Evolutionary conservation across 2,113 vertebrate species (phyloP), one percentile per base, ranked within the genome.

Genomic region (Mellivora capensis): DNA sequence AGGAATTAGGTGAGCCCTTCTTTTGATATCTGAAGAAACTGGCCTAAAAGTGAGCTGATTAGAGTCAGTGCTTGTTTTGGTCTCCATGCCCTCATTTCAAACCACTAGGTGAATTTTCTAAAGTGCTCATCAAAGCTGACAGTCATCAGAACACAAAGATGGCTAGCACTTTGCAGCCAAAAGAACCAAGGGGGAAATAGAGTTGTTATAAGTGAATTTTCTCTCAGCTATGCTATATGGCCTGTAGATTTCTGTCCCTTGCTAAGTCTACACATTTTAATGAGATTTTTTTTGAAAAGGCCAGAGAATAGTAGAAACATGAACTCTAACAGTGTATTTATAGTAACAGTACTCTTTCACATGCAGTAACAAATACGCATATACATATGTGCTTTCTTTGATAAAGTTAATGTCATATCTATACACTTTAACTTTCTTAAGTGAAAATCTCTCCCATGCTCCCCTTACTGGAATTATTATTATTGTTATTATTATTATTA

Each of bases 291-390:
- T 79, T 79, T 10, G 64, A 80, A 95, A 90, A 90, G 4, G 3
- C 15, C 64, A 10, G n/a, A 67, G 15, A 47, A 93, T 39, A 89
- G 69, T n/a, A 93, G 13, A 91, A 82, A 80, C 12, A 67, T 2
- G 14, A 82, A 18, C 37, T 84, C 34, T 83, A 82, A 8, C 2
- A 61, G 42, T 52, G 6, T 44, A 49, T 74, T 88, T 59, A 34
- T 10, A 95, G 5, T 82, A 87, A 96, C 52, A 25, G 21, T 18
- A 88, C n/a, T 87, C 29, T 47, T 44, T 47, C 21, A 79, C 61
- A 61, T n/a, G 3, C 79, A 86, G 71, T 67, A 39, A 44, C 7
- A 94, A 91, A 86, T 42, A 80, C 7, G 12, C 29, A 29, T 12
- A 37, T 17, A 37, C 9, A 27, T 4, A 11, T 39, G 1, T 14